A percentile compares a stretch with the other conserved stretches of the same genome.
Conservation (phyloP, 2,797 vertebrate species). For the Lithobates sylvaticus region DNA sequence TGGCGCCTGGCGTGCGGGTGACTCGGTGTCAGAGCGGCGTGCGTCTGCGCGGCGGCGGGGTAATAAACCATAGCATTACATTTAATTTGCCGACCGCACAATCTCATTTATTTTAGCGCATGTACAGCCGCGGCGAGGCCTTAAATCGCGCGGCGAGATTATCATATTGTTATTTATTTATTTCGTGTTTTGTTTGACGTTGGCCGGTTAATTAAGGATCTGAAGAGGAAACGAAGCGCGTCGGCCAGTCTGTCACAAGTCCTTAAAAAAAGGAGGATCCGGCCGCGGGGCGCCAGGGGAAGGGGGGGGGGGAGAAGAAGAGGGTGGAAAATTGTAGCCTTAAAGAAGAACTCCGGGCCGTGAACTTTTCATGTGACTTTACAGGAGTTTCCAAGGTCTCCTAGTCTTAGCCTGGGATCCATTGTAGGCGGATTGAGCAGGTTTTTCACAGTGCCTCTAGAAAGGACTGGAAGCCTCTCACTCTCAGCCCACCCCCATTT, state of each 20-base stretch:
- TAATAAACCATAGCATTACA: constrained; percentile 42
- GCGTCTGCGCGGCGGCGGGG: constrained; percentile 8
- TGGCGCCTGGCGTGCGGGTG: not conserved
- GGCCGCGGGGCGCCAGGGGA: not conserved
- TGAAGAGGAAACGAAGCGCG: not conserved
- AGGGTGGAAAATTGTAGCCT: too few relatives aligned
- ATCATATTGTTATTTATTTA: constrained; percentile 1
- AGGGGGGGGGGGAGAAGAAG: too few relatives aligned
- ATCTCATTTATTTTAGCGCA: constrained; percentile 33
- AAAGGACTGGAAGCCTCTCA: too few relatives aligned
- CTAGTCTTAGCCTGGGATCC: too few relatives aligned
- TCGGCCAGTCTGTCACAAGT: not conserved
- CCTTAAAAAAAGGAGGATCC: not conserved
- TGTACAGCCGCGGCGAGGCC: not conserved
- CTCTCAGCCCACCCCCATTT: too few relatives aligned
- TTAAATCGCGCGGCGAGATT: constrained; percentile 8
- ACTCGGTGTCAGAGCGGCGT: constrained; percentile 14
- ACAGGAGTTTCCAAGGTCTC: too few relatives aligned
- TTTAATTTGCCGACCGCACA: constrained; percentile 37
- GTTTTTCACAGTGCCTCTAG: too few relatives aligned
- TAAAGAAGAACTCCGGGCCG: too few relatives aligned
- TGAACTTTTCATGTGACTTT: too few relatives aligned
- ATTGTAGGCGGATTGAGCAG: too few relatives aligned
- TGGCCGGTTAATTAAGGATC: constrained; percentile 24
- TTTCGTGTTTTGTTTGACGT: not conserved